These are phyloP conservation scores for Forbesichthys papilliferus DNA, from an alignment of 2,113 vertebrate species.

Conservation along the genomic window DNA sequence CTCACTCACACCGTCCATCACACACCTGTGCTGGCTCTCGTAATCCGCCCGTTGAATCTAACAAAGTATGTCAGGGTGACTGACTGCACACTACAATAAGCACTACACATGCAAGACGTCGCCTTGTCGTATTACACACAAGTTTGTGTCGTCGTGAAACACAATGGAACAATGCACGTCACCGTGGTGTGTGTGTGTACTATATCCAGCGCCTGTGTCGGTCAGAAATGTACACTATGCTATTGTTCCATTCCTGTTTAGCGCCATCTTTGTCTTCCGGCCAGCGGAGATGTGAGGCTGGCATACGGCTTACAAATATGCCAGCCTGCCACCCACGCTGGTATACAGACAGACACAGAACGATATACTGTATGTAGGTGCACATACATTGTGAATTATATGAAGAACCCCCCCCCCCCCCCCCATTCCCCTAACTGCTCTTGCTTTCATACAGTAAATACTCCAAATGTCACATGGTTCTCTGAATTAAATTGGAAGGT, in stretches of 20 bases:
- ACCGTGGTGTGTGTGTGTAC: too few relatives aligned
- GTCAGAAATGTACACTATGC: too few relatives aligned
- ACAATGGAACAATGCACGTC: too few relatives aligned
- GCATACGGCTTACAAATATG: slow-evolving; percentile 62
- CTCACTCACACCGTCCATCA: too few relatives aligned
- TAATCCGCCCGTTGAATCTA: too few relatives aligned
- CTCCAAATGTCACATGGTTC: slow-evolving; percentile 66
- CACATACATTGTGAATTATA: slow-evolving; percentile 19
- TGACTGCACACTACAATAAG: too few relatives aligned
- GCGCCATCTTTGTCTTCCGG: slow-evolving; percentile 49
- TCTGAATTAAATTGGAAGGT: slow-evolving; percentile 44
- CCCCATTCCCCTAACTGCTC: slow-evolving; percentile 35
- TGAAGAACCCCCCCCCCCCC: slow-evolving; percentile 43
- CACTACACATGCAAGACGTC: too few relatives aligned
- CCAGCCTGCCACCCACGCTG: slow-evolving; percentile 57
- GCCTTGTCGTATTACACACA: too few relatives aligned
- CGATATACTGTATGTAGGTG: not conserved
- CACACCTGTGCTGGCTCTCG: too few relatives aligned
- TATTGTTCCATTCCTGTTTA: slow-evolving; percentile 31
- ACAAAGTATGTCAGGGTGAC: too few relatives aligned
- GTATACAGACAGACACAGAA: slow-evolving; percentile 47
- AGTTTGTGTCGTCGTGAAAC: too few relatives aligned
- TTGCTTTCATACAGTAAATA: slow-evolving; percentile 60
- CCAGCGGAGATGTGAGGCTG: slow-evolving; percentile 50
- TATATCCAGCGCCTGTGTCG: too few relatives aligned